phyloP scores from a whole-genome alignment of 2,797 vertebrate species.

The Staurois parvus region DNA sequence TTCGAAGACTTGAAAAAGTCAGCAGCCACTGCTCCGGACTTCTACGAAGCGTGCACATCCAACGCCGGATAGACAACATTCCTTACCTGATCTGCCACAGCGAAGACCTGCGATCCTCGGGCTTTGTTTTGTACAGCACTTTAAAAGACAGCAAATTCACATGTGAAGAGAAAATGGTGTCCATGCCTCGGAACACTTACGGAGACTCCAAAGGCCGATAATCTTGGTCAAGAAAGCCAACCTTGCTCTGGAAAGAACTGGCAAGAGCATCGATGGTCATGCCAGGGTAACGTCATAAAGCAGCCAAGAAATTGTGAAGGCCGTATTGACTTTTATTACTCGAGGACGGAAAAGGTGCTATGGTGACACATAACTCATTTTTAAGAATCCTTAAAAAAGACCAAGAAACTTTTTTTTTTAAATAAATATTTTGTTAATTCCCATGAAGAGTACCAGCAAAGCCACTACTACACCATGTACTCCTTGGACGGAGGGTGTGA shows the following conservation, averaged over 20 bases:
- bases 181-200: constrained; percentile 94
- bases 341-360: constrained; percentile 63
- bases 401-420: constrained; percentile 71
- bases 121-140: constrained; percentile 86
- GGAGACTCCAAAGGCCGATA: constrained; percentile 95
- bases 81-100: constrained; percentile 90
- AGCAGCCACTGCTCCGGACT: constrained; percentile 88
- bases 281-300: constrained; percentile 65
- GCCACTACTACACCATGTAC: constrained; percentile 28
- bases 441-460: constrained; percentile 39
- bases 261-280: constrained; percentile 69
- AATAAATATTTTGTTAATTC: constrained; percentile 74
- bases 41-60: constrained; percentile 92
- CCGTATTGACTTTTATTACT: constrained; percentile 72
- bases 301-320: constrained; percentile 70
- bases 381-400: constrained; percentile 70
- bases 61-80: constrained; percentile 94
- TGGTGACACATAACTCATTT: constrained; percentile 53
- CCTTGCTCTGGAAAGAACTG: constrained; percentile 56
- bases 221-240: constrained; percentile 62
- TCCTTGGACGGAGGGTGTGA: constrained; percentile 55
- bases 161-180: constrained; percentile 94
- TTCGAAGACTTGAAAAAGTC: constrained; percentile 89
- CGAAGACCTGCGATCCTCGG: constrained; percentile 83
- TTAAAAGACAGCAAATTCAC: constrained; percentile 90